Base-by-base conservation (phyloP, 2,797 vertebrate genomes). In the Darevskia nairensis region DNA sequence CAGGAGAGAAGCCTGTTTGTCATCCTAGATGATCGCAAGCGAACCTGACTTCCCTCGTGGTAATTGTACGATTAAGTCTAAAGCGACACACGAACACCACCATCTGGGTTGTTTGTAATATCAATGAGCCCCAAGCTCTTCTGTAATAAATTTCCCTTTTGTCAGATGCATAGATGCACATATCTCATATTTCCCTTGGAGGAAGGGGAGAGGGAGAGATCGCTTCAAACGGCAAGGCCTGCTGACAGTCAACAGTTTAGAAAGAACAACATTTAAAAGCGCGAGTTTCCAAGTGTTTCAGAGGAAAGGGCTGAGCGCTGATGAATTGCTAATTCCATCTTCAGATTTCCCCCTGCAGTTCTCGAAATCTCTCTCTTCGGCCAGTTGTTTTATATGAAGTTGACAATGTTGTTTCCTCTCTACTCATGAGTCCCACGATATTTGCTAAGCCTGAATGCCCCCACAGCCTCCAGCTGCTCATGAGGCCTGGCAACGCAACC, bases 21-120 rank as follows among this genome's bases (percentile, higher is more conserved):
- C 27, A 44, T 87, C 50, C 39, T 9, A 64, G 55, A 81, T 74
- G n/a, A 61, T 74, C 29, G 44, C 55, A 44, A 75, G 50, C 35
- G 25, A 19, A 87, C 81, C 25, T n/a, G 59, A 15, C 39, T 81
- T 74, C 6, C 35, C 32, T 81, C 35, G 9, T 44, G 35, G 21
- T 64, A 64, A 75, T 66, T 61, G 44, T 32, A 82, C 74, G 50
- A 87, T 55, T 71, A 80, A 80, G 44, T 23, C 78, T 72, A 82
- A 87, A 39, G 81, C 13, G 15, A 81, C 55, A 75, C 55, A 64
- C 35, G 29, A 75, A 35, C 69, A 87, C 86, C 86, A 75, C 79
- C 79, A 86, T 80, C 85, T 86, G 85, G 77, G 69, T 82, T 87
- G 79, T 64, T 64, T 75, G 46, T 17, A 44, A 32, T n/a, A 81